Evolutionary conservation across 2,888 invertebrate genomes (phyloP).

Genomic region (Cheilosia scutellata): DNA sequence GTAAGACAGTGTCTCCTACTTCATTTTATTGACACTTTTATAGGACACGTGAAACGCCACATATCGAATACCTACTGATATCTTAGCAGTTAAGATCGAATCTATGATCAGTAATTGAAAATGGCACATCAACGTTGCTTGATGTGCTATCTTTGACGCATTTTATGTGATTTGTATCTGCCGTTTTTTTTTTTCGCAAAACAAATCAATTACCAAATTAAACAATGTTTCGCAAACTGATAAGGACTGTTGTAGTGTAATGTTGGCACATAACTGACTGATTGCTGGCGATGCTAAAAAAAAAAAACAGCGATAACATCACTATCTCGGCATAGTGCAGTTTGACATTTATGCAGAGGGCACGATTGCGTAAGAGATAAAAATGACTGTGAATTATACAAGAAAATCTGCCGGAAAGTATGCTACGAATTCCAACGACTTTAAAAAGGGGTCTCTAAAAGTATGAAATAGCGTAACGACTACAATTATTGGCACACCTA

Average conservation of each 20-base stretch:
- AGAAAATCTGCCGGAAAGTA: too few relatives aligned
- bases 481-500: too few relatives aligned
- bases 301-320: neutral
- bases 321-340: too few relatives aligned
- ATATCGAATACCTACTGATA: constrained; percentile 6
- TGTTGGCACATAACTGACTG: neutral
- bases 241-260: neutral
- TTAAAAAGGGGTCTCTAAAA: too few relatives aligned
- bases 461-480: too few relatives aligned
- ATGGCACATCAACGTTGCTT: constrained; percentile 21
- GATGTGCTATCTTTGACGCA: constrained; percentile 11
- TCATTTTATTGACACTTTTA: constrained; percentile 29
- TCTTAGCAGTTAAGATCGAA: constrained; percentile 26
- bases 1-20: neutral
- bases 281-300: neutral
- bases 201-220: constrained; percentile 9
- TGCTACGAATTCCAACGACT: too few relatives aligned
- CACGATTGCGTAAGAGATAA: too few relatives aligned
- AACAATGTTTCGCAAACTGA: neutral
- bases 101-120: constrained; percentile 17
- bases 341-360: too few relatives aligned
- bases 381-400: too few relatives aligned
- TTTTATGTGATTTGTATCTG: constrained; percentile 5
- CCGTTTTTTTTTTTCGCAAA: neutral
- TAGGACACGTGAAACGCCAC: constrained; percentile 3